Percentiles rank a stretch among this genome's conserved stretches.
phyloP scores from a whole-genome alignment of 2,797 vertebrate genomes.

The Phyllotis vaccarum region DNA sequence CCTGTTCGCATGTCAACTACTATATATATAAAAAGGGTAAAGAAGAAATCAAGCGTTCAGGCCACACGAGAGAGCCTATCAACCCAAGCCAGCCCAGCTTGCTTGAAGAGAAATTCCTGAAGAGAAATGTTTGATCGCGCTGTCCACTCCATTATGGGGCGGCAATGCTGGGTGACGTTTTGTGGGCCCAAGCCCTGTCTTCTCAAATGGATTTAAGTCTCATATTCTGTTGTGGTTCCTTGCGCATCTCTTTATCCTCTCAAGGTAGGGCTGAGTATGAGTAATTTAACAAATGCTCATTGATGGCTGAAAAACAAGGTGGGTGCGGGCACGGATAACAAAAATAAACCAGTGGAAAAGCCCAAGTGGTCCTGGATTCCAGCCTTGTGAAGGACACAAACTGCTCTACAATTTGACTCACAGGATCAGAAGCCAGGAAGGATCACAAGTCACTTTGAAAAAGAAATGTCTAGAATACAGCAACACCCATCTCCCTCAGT shows the following conservation, averaged over 20 bases:
- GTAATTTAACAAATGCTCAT: conserved; percentile 42
- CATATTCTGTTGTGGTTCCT: conserved; percentile 1
- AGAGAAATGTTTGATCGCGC: neutral
- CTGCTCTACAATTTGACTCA: neutral
- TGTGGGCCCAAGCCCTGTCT: neutral
- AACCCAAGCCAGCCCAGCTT: neutral
- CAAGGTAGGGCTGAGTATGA: neutral
- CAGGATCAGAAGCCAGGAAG: conserved; percentile 4
- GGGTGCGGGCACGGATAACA: neutral
- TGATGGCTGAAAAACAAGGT: conserved; percentile 43
- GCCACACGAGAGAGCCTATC: neutral
- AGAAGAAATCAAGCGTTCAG: neutral
- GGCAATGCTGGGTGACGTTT: neutral
- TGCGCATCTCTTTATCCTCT: conserved; percentile 7
- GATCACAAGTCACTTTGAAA: neutral
- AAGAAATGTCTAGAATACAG: neutral
- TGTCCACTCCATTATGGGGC: neutral
- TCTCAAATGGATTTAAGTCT: neutral
- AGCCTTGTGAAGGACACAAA: neutral
- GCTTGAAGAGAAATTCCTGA: too few species aligned
- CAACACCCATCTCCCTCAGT: neutral
- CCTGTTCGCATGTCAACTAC: neutral
- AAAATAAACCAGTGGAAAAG: neutral
- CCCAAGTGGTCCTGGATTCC: neutral
- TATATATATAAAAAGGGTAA: neutral